Conservation (phyloP, 2,888 invertebrate species). For the Lagria hirta region DNA sequence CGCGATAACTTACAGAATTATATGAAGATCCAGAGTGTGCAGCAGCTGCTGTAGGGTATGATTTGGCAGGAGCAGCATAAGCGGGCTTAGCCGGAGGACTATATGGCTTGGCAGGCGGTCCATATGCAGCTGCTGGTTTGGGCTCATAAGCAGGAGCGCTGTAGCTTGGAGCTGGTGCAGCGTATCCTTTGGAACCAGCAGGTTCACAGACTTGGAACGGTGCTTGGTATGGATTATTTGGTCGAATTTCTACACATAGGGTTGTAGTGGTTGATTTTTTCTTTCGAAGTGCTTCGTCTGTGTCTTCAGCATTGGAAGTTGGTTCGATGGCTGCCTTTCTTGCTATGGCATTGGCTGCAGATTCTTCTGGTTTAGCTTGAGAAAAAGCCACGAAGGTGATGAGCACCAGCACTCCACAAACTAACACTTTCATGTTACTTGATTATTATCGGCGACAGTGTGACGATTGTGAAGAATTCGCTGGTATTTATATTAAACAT, state of each 20-base stretch:
- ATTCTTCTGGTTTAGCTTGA: conserved; percentile 4
- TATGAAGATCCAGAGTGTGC: conserved; percentile 20
- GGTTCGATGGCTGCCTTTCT: conserved; percentile 4
- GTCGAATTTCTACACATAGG: conserved; percentile 55
- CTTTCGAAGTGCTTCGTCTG: conserved; percentile 30
- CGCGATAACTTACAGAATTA: conserved; percentile 27
- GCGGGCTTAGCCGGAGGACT: conserved; percentile 19
- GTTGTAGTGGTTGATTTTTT: conserved; percentile 54
- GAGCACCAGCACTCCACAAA: conserved; percentile 15
- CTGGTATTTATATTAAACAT: conserved; percentile 9
- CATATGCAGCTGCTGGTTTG: conserved; percentile 20
- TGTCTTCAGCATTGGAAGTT: conserved; percentile 18
- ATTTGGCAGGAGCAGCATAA: conserved; percentile 16
- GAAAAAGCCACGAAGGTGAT: conserved; percentile 9
- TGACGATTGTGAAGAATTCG: background rate
- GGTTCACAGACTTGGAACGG: conserved; percentile 52
- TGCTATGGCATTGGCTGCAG: conserved; percentile 5
- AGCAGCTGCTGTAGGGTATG: conserved; percentile 19
- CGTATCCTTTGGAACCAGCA: conserved; percentile 20
- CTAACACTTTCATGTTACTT: conserved; percentile 20
- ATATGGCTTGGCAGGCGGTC: conserved; percentile 25
- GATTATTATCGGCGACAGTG: conserved; percentile 9
- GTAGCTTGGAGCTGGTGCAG: conserved; percentile 24
- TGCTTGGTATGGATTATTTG: conserved; percentile 48
- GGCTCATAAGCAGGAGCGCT: conserved; percentile 15